phyloP scores from a whole-genome alignment of 1,140 invertebrate genomes.

The Chlorops oryzae region DNA sequence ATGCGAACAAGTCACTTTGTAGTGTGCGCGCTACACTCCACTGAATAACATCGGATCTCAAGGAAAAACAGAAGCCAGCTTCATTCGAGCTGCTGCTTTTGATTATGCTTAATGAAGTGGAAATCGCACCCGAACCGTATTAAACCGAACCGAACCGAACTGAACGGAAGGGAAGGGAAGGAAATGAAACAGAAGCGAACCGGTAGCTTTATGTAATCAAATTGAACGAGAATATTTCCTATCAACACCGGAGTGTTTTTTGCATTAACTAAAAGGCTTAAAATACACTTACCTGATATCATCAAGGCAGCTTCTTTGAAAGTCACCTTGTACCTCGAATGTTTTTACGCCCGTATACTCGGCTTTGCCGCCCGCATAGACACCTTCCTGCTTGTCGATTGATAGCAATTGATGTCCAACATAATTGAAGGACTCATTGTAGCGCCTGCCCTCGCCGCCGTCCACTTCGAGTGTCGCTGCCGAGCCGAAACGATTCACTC shows the following conservation, averaged over 20 bases:
- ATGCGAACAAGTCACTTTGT: too few species aligned
- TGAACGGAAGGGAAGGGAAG: slow-evolving; percentile 30
- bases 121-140: too few species aligned
- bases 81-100: too few species aligned
- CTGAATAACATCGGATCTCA: too few species aligned
- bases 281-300: slow-evolving; percentile 41
- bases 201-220: too few species aligned
- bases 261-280: too few species aligned
- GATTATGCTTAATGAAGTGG: too few species aligned
- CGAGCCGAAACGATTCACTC: slow-evolving; percentile 57
- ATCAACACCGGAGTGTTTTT: too few species aligned
- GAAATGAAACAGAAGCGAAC: neutral
- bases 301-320: slow-evolving; percentile 52
- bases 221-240: too few species aligned
- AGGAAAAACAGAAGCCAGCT: too few species aligned
- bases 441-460: slow-evolving; percentile 64
- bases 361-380: slow-evolving; percentile 62
- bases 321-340: slow-evolving; percentile 60
- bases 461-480: slow-evolving; percentile 61
- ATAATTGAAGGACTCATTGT: slow-evolving; percentile 60
- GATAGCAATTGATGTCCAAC: slow-evolving; percentile 57
- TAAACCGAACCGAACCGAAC: too few species aligned
- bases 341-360: slow-evolving; percentile 58
- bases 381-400: slow-evolving; percentile 60
- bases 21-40: too few species aligned